A percentile compares a stretch with the other conserved stretches of the same genome.
phyloP scores from a whole-genome alignment of 2,113 vertebrate genomes.

The Podiceps cristatus region DNA sequence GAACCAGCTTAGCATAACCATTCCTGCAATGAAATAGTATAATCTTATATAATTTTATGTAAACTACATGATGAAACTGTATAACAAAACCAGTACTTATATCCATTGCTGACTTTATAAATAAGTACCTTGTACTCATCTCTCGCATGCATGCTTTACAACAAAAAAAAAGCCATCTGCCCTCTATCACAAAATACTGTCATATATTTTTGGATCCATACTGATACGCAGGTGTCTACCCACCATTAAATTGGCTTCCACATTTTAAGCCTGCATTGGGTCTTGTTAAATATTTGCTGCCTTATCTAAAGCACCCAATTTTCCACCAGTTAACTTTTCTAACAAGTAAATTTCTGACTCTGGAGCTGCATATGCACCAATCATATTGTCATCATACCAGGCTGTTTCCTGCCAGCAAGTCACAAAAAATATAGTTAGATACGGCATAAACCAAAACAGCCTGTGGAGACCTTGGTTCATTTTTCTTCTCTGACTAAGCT shows the following conservation, averaged over 20 bases:
- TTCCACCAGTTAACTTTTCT: background rate
- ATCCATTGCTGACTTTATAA: slow-evolving; percentile 18
- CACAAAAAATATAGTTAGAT: background rate
- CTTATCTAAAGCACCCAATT: background rate
- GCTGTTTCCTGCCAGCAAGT: background rate
- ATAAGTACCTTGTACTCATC: background rate
- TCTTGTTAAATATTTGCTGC: background rate
- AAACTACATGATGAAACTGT: background rate
- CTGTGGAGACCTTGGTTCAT: background rate
- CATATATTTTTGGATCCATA: background rate
- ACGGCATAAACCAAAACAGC: background rate
- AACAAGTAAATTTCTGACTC: background rate
- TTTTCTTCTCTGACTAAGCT: background rate
- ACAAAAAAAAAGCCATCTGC: slow-evolving; percentile 25
- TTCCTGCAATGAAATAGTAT: slow-evolving; percentile 9
- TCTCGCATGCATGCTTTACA: background rate
- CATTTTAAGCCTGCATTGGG: background rate
- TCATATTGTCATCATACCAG: background rate
- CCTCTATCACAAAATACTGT: slow-evolving; percentile 16
- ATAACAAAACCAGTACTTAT: background rate
- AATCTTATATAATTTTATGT: slow-evolving; percentile 40
- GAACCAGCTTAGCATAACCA: slow-evolving; percentile 1
- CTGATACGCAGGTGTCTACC: background rate
- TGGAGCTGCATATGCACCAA: background rate
- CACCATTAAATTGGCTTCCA: background rate